Evolutionary conservation across 2,888 invertebrate genomes (phyloP).

Genomic region (Hylaea fasciaria): DNA sequence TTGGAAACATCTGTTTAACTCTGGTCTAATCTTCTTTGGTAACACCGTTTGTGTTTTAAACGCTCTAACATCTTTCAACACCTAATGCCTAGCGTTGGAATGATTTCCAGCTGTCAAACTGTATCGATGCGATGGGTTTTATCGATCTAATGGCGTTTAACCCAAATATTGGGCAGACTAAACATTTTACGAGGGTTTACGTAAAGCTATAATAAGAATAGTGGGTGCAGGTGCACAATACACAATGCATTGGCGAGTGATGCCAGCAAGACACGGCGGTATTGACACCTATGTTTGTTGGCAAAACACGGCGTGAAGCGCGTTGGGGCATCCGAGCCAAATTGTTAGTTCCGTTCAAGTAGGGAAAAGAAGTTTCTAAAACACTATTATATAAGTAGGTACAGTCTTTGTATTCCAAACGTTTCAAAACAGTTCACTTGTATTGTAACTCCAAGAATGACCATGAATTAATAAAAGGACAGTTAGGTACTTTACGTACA

Average conservation of each 20-base stretch:
- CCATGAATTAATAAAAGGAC: too few species aligned
- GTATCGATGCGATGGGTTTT: conserved; percentile 36
- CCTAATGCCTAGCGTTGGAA: conserved; percentile 10
- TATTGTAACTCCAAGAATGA: too few species aligned
- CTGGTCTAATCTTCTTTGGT: too few species aligned
- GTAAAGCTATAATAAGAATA: conserved; percentile 38
- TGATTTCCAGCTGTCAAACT: conserved; percentile 39
- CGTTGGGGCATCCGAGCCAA: too few species aligned
- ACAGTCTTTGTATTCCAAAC: too few species aligned
- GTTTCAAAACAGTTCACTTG: too few species aligned
- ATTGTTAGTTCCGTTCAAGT: too few species aligned
- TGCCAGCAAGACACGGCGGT: conserved; percentile 33
- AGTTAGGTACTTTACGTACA: too few species aligned
- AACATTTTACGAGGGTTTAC: conserved; percentile 53
- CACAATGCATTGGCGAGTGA: background rate
- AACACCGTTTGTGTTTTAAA: conserved; percentile 16
- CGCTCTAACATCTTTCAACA: conserved; percentile 12
- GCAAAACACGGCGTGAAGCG: background rate
- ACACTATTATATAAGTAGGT: too few species aligned
- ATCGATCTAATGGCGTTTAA: conserved; percentile 36
- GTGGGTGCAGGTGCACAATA: conserved; percentile 39
- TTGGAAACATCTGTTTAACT: too few species aligned
- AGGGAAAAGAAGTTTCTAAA: too few species aligned
- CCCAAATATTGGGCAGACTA: conserved; percentile 60
- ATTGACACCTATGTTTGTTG: conserved; percentile 16